Evolutionary conservation across 2,797 vertebrate species (phyloP).

Genomic region (Kryptolebias ocellatus): DNA sequence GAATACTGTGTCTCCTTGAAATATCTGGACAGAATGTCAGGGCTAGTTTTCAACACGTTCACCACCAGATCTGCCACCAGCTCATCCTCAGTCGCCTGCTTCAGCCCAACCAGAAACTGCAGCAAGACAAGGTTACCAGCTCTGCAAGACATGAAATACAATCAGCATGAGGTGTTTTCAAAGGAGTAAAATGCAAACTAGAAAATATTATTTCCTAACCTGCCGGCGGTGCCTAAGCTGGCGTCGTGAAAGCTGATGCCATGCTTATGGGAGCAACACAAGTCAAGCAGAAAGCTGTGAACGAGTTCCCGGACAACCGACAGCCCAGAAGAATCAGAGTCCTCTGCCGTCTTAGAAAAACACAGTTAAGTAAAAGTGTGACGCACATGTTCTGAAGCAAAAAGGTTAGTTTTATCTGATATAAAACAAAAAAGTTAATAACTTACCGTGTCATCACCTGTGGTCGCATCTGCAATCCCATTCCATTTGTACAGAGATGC

Average conservation of each 20-base stretch:
- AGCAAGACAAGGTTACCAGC: slow-evolving; percentile 91
- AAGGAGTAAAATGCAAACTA: neutral
- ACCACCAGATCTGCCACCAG: slow-evolving; percentile 89
- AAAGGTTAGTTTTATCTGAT: neutral
- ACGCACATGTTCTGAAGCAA: neutral
- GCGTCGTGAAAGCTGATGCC: slow-evolving; percentile 93
- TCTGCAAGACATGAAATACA: slow-evolving; percentile 51
- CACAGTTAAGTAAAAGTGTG: neutral
- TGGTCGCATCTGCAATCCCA: slow-evolving; percentile 86
- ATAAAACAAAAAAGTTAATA: neutral
- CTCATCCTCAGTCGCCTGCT: slow-evolving; percentile 88
- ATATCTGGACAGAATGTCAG: slow-evolving; percentile 90
- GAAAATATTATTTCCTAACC: slow-evolving; percentile 70
- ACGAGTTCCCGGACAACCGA: slow-evolving; percentile 84
- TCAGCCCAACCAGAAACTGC: slow-evolving; percentile 91
- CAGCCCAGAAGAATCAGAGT: slow-evolving; percentile 77
- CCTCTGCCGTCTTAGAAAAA: slow-evolving; percentile 43
- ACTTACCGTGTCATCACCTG: slow-evolving; percentile 79
- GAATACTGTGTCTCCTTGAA: slow-evolving; percentile 91
- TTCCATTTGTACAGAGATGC: slow-evolving; percentile 92
- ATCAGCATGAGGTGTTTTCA: neutral
- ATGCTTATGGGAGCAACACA: slow-evolving; percentile 94
- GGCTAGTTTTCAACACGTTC: slow-evolving; percentile 87
- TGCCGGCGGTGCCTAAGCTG: slow-evolving; percentile 89
- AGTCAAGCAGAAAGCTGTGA: slow-evolving; percentile 89